A percentile compares a stretch with the other conserved stretches of the same genome.
Evolutionary conservation across 2,888 invertebrate genomes (phyloP).

Genomic region (Erebia palarica): DNA sequence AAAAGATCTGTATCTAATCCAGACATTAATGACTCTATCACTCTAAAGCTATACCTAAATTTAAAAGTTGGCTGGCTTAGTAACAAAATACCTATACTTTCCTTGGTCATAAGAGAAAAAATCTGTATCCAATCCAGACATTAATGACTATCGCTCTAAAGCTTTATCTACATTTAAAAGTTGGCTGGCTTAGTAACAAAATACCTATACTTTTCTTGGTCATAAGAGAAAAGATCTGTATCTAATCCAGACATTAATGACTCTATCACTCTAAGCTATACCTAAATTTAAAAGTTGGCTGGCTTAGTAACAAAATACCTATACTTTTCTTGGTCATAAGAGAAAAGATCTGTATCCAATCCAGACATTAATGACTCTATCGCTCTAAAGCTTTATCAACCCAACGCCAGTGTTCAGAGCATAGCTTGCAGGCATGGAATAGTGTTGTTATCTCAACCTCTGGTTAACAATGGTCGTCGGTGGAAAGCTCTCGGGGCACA

Average conservation of each 20-base stretch:
- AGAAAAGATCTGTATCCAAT: too few species aligned
- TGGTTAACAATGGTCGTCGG: not conserved
- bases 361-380: not conserved
- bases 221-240: too few species aligned
- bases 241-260: not conserved
- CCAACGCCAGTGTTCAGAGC: not conserved
- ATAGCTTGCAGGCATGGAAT: not conserved
- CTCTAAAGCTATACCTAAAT: not conserved
- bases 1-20: too few species aligned
- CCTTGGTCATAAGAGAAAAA: not conserved
- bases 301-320: not conserved
- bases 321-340: not conserved
- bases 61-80: too few species aligned
- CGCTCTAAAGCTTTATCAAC: not conserved
- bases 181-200: not conserved
- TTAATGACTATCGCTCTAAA: not conserved
- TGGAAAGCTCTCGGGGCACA: slow-evolving; percentile 24
- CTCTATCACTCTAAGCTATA: not conserved
- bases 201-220: not conserved
- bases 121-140: not conserved
- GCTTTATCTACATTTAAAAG: not conserved
- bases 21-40: not conserved
- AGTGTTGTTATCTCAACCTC: not conserved
- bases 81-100: not conserved
- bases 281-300: too few species aligned